phyloP scores from a whole-genome alignment of 35 echinoderm and acorn worm genomes.

The Apostichopus japonicus region DNA sequence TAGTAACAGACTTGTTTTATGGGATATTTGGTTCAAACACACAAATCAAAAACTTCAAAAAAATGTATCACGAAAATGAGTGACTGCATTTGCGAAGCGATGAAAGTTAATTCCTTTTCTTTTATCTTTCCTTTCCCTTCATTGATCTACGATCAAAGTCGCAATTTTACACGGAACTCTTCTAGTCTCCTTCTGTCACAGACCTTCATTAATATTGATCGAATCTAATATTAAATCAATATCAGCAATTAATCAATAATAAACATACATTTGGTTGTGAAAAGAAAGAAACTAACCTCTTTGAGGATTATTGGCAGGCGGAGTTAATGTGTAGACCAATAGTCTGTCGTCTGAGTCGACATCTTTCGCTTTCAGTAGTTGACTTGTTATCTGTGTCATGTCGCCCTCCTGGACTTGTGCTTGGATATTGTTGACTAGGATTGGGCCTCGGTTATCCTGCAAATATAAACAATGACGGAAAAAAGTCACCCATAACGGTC shows the following conservation, averaged over 20 bases:
- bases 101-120: too few species aligned
- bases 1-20: too few species aligned
- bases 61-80: too few species aligned
- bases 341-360: conserved; percentile 71
- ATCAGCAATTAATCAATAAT: background rate
- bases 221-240: background rate
- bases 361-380: conserved; percentile 77
- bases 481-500: background rate
- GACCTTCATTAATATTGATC: too few species aligned
- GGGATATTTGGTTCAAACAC: too few species aligned
- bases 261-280: background rate
- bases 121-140: too few species aligned
- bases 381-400: conserved; percentile 72
- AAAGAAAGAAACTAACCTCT: conserved; percentile 59
- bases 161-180: too few species aligned
- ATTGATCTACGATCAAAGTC: too few species aligned
- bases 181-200: too few species aligned
- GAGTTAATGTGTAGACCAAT: conserved; percentile 82
- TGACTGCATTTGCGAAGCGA: too few species aligned
- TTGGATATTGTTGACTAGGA: conserved; percentile 86
- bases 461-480: background rate
- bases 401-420: conserved; percentile 70
- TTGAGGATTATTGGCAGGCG: conserved; percentile 81
- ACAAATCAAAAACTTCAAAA: too few species aligned
- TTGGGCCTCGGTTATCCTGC: conserved; percentile 88